phyloP scores from a whole-genome alignment of 2,797 vertebrate genomes.

The Karalla daura region DNA sequence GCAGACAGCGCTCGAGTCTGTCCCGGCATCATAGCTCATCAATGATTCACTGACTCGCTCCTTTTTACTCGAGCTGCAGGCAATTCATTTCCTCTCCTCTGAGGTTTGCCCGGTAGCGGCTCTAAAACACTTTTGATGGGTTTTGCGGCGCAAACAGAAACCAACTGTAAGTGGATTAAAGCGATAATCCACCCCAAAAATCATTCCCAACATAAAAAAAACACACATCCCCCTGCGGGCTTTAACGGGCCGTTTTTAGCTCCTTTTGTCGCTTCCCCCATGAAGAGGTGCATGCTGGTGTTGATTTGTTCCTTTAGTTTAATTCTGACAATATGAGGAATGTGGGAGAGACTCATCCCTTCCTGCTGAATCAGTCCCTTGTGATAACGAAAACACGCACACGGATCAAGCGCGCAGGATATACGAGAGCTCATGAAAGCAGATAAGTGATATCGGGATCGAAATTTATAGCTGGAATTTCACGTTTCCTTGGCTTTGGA shows the following conservation, averaged over 20 bases:
- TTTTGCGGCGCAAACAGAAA: slow-evolving; percentile 1
- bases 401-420: no score
- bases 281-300: neutral
- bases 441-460: no score
- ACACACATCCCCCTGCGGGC: neutral
- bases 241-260: neutral
- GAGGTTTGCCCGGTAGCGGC: neutral
- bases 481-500: no score
- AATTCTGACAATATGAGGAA: slow-evolving; percentile 13
- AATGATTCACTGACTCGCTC: neutral
- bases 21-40: neutral
- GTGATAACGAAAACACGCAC: no score
- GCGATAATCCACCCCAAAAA: slow-evolving; percentile 20
- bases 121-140: neutral
- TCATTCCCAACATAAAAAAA: slow-evolving; percentile 1
- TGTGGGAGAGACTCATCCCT: neutral
- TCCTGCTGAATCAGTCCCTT: slow-evolving; percentile 43
- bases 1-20: neutral
- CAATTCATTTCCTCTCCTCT: slow-evolving; percentile 1
- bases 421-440: no score
- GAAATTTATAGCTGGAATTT: no score
- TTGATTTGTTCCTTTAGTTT: neutral
- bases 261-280: neutral
- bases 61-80: neutral
- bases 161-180: slow-evolving; percentile 15